Conservation (phyloP, 1,140 invertebrate species). For the Rhyacophila brunnea region DNA sequence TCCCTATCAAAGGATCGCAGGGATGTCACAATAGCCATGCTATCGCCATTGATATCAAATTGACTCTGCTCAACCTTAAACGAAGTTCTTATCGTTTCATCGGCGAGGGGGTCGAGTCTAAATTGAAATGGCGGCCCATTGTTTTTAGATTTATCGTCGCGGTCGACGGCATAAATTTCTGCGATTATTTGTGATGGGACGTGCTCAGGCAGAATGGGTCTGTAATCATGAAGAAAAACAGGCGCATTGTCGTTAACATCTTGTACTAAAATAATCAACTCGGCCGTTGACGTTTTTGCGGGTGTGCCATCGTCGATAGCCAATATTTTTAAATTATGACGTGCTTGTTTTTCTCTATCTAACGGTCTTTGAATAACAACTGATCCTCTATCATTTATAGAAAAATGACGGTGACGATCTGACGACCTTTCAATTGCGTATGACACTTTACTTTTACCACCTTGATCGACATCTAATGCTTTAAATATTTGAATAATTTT, state of each 20-base stretch:
- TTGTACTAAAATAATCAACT: constrained; percentile 61
- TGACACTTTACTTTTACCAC: constrained; percentile 53
- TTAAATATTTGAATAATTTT: constrained; percentile 61
- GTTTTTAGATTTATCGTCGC: constrained; percentile 60
- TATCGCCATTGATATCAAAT: constrained; percentile 61
- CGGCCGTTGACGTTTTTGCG: constrained; percentile 64
- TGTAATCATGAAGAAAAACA: constrained; percentile 58
- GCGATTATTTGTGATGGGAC: constrained; percentile 58
- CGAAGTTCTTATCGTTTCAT: constrained; percentile 57
- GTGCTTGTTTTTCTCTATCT: constrained; percentile 57
- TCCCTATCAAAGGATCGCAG: constrained; percentile 67
- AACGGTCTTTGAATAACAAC: constrained; percentile 59
- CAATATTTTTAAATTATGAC: constrained; percentile 60
- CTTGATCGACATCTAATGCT: constrained; percentile 63
- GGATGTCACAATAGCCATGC: constrained; percentile 61
- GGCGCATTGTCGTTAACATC: constrained; percentile 70
- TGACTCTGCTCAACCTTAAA: constrained; percentile 63
- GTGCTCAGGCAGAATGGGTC: constrained; percentile 64
- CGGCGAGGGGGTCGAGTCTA: constrained; percentile 58
- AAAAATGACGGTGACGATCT: constrained; percentile 60
- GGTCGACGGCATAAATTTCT: constrained; percentile 63
- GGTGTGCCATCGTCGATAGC: constrained; percentile 65
- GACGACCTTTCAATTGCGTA: constrained; percentile 60
- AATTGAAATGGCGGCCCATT: constrained; percentile 67
- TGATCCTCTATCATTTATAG: constrained; percentile 59